A percentile compares a stretch with the other conserved stretches of the same genome.
Evolutionary conservation across 2,113 vertebrate genomes (phyloP).

Genomic region (Burhinus oedicnemus): DNA sequence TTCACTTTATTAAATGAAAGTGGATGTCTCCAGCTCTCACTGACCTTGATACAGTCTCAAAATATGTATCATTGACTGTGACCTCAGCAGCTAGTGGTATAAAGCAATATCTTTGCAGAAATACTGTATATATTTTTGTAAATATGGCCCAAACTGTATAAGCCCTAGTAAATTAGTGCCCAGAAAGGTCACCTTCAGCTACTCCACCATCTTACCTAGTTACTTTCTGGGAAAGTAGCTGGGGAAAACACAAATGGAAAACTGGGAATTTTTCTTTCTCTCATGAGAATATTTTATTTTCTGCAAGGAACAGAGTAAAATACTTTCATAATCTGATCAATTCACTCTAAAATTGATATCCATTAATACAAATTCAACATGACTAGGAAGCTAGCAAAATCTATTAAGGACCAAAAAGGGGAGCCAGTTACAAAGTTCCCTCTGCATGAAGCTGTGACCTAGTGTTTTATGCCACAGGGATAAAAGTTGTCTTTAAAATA

Average conservation of each 20-base stretch:
- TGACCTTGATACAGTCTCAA: background rate
- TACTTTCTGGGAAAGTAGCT: background rate
- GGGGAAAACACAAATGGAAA: background rate
- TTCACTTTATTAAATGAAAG: slow-evolving; percentile 13
- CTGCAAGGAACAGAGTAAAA: background rate
- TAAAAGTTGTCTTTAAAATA: background rate
- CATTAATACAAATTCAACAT: background rate
- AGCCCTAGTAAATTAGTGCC: background rate
- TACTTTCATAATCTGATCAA: background rate
- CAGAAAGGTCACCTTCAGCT: background rate
- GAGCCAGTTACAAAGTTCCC: background rate
- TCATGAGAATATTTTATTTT: background rate
- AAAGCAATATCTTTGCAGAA: background rate
- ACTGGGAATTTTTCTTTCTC: background rate
- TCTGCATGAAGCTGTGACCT: background rate
- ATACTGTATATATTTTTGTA: background rate
- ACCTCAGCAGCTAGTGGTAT: background rate
- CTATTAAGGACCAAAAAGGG: background rate
- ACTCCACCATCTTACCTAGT: background rate
- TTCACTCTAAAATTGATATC: background rate
- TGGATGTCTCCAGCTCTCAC: background rate
- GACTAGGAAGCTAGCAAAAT: background rate
- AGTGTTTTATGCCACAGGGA: background rate
- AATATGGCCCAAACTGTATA: background rate
- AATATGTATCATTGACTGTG: background rate